Evolutionary conservation across 2,888 invertebrate genomes (phyloP).

Genomic region (Coelinius sp.): DNA sequence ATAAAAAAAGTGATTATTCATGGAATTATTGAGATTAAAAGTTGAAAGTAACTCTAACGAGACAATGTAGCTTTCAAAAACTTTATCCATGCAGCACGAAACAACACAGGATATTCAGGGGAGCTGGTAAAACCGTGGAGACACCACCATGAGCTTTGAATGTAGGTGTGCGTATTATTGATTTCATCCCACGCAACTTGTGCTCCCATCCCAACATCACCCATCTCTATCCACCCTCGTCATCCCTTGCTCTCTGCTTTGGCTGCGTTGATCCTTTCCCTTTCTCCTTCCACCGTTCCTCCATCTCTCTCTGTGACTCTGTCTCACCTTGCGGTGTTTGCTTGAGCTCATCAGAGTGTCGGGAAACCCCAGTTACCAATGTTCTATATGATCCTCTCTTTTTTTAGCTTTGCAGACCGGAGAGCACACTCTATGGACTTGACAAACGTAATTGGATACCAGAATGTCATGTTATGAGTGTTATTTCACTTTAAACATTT

Average conservation of each 20-base stretch:
- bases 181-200: conserved; percentile 57
- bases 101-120: not conserved
- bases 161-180: conserved; percentile 65
- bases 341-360: conserved; percentile 2
- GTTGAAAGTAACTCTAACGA: not conserved
- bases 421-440: not conserved
- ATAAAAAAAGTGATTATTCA: not conserved
- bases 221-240: conserved; percentile 35
- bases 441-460: conserved; percentile 19
- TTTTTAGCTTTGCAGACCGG: not conserved
- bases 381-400: not conserved
- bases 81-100: not conserved
- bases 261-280: conserved; percentile 10
- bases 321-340: not conserved
- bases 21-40: not conserved
- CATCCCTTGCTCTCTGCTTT: conserved; percentile 29
- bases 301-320: no score
- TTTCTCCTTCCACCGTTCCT: not conserved
- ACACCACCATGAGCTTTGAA: conserved; percentile 54
- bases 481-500: not conserved
- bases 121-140: conserved; percentile 28
- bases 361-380: conserved; percentile 30
- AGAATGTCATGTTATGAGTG: not conserved
- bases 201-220: conserved; percentile 33
- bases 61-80: not conserved